Evolutionary conservation across 2,113 vertebrate species (phyloP), one percentile per base, ranked within the genome.

Genomic region (Ceuthmochares aereus): DNA sequence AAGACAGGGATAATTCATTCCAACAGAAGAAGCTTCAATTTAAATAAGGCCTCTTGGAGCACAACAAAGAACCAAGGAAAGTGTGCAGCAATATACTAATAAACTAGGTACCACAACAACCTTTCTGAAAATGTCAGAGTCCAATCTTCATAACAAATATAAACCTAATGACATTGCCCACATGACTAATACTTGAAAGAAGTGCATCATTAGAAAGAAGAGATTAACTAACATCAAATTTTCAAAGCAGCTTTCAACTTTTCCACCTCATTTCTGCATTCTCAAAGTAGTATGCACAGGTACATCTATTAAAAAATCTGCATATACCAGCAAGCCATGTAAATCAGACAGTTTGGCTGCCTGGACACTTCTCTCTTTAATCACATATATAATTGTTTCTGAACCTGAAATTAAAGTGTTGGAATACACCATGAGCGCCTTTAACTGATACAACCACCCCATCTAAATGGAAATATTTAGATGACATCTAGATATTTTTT

Each of bases 381-480:
- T 91, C 85, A 83, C 56, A 68, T 69, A 58, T 37, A 74, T 90
- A 94, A 94, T 84, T 94, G 93, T 4, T 80, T 85, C 87, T 94
- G 69, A 94, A 93, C 59, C 37, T 42, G 40, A 96, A 93, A 96
- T 94, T 94, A 87, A 94, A 93, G 73, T 79, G 87, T 63, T 36
- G 26, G 78, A 90, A 96, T 42, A 70, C 36, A 88, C 72, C 59
- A 63, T 51, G 72, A 88, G 69, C 93, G 70, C 84, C 72, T 95
- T 93, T 69, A 94, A 77, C 74, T 80, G 78, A 93, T 90, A 85
- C 82, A 69, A 80, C 63, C 45, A 91, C 45, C 66, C 84, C 78
- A 90, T 93, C 84, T 58, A 96, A 95, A 95, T 77, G 63, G 55
- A 96, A 95, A 93, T 90, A 93, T 68, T 96, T 84, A 87, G 86